Evolutionary conservation across 2,888 invertebrate species (phyloP).

Genomic region (Silvanus unidentatus): DNA sequence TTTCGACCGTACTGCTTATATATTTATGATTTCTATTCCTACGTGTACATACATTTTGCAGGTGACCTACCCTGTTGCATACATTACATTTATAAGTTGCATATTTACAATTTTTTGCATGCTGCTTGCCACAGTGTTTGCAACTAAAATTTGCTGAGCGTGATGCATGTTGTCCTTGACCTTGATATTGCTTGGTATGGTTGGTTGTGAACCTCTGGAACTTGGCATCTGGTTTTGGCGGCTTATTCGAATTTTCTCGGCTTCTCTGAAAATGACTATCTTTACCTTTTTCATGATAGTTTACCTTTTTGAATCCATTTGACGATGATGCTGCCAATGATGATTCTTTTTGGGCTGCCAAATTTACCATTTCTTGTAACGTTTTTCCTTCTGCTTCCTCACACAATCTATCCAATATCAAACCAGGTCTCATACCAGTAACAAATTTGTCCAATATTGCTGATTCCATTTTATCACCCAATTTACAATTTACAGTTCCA

Average conservation of each 20-base stretch:
- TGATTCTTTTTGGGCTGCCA: neutral
- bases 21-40: neutral
- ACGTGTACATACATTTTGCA: neutral
- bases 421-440: conserved; percentile 3
- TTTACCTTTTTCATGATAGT: neutral
- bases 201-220: neutral
- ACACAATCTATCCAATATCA: conserved; percentile 7
- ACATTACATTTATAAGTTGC: neutral
- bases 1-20: neutral
- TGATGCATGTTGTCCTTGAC: neutral
- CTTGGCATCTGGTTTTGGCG: neutral
- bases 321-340: neutral
- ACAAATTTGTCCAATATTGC: conserved; percentile 8
- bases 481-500: conserved; percentile 12
- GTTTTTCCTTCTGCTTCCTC: conserved; percentile 2
- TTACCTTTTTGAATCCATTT: neutral
- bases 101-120: conserved; percentile 1
- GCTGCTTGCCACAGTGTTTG: neutral
- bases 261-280: neutral
- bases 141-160: too few species aligned
- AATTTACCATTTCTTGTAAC: conserved; percentile 1
- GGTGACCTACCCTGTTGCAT: neutral
- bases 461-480: conserved; percentile 5
- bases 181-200: neutral
- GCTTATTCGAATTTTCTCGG: neutral